These are phyloP conservation scores for Eristalis tenax DNA, from an alignment of 2,888 invertebrate genomes.

Conservation along the genomic window DNA sequence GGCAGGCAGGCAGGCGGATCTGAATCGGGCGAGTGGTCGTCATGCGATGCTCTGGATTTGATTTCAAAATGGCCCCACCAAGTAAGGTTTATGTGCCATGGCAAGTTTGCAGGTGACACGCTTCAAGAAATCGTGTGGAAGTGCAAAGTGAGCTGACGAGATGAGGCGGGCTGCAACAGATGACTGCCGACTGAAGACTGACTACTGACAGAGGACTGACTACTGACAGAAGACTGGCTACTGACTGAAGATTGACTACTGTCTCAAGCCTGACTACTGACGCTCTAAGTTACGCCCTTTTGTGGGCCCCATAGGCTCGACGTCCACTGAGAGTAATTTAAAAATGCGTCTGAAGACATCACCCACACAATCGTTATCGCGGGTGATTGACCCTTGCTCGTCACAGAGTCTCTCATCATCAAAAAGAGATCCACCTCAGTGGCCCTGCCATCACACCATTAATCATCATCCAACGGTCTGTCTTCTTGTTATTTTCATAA, in stretches of 20 bases:
- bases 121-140: neutral
- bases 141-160: neutral
- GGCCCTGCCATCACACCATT: constrained; percentile 54
- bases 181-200: neutral
- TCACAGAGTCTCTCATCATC: constrained; percentile 53
- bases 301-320: no score
- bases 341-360: neutral
- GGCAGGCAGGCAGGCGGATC: neutral
- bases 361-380: neutral
- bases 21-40: neutral
- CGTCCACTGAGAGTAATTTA: no score
- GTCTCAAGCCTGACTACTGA: neutral
- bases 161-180: neutral
- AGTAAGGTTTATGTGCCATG: neutral
- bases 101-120: neutral
- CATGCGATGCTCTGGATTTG: neutral
- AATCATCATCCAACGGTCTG: constrained; percentile 57
- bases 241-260: neutral
- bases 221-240: neutral
- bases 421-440: constrained; percentile 30
- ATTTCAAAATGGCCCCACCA: neutral
- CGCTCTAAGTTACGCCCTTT: neutral
- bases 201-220: neutral
- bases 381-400: constrained; percentile 60
- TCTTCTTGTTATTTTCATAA: constrained; percentile 31